Evolutionary conservation across 2,888 invertebrate genomes (phyloP).

Genomic region (Parascotia fuliginaria): DNA sequence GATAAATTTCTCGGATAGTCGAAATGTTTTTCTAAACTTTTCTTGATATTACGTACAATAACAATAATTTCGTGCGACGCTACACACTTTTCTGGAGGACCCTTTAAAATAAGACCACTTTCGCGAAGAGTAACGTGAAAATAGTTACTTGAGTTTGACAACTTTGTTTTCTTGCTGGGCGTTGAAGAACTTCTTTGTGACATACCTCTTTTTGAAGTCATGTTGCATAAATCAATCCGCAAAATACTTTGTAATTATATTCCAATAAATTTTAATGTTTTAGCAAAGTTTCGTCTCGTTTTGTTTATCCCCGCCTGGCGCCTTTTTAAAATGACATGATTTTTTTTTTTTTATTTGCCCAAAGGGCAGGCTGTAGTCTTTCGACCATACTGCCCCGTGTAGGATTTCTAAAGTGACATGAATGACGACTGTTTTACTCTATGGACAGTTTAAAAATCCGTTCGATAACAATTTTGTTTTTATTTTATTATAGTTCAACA

Average conservation of each 20-base stretch:
- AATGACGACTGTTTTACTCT: too few species aligned
- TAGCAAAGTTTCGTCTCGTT: background rate
- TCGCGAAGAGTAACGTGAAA: conserved; percentile 61
- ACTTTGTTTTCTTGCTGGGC: conserved; percentile 58
- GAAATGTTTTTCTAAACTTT: conserved; percentile 62
- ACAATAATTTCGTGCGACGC: conserved; percentile 73
- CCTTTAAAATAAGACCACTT: conserved; percentile 64
- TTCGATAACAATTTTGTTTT: too few species aligned
- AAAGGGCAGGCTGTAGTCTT: too few species aligned
- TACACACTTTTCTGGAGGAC: conserved; percentile 66
- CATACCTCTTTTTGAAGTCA: conserved; percentile 51
- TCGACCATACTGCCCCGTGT: too few species aligned
- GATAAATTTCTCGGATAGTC: conserved; percentile 85
- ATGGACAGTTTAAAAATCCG: too few species aligned
- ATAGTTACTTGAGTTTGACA: conserved; percentile 47
- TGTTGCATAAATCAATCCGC: conserved; percentile 1
- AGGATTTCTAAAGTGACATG: too few species aligned
- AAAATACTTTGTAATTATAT: too few species aligned
- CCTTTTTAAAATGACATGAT: too few species aligned
- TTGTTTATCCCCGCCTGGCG: too few species aligned
- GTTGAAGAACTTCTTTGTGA: conserved; percentile 47
- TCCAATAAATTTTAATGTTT: too few species aligned
- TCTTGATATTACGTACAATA: conserved; percentile 73
- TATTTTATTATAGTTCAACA: too few species aligned
- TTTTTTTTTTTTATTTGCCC: too few species aligned